Evolutionary conservation across 2,113 vertebrate genomes (phyloP), one percentile per base, ranked within the genome.

Genomic region (Nerophis lumbriciformis): DNA sequence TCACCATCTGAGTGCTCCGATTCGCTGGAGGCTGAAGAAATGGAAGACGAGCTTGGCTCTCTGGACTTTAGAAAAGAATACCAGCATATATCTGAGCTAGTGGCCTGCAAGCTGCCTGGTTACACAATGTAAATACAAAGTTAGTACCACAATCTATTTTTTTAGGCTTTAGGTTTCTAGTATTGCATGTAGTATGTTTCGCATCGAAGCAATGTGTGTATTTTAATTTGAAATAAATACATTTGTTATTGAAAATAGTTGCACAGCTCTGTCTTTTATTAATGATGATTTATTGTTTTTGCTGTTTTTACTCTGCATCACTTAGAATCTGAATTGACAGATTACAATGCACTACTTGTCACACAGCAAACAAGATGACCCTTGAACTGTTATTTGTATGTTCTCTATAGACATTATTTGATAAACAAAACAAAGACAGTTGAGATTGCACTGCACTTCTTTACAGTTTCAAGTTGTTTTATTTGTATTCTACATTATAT

Each of bases 51-150:
- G 47, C 77, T 89, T 6, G 85, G 83, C 36, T 82, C 91, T 48
- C 75, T 93, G 13, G 63, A 48, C 69, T 81, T 89, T 72, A 78
- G 78, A 66, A 89, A 88, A 65, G 85, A 90, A 63, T 94, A 83
- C 81, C 92, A 76, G 82, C 91, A 94, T 63, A 90, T 98, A 53
- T 92, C 93, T 74, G 88, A 97, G 67, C 87, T 98, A 58, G 84
- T 94, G 74, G 81, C 89, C 76, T 91, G 76, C 59, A 94, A 92
- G 66, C 91, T 96, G 63, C 94, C 94, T 5, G 95, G 94, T 62
- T 98, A 97, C 59, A 97, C 94, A 2, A 71, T 97, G 83, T 97
- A 87, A 89, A 75, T 12, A 52, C 0, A 57, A 37, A 13, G 15
- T 54, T n/a, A 10, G 6, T 19, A 57, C 39, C 39, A 57, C 39